Conservation (phyloP, 2,113 vertebrate genomes). For the Vireo altiloquus region DNA sequence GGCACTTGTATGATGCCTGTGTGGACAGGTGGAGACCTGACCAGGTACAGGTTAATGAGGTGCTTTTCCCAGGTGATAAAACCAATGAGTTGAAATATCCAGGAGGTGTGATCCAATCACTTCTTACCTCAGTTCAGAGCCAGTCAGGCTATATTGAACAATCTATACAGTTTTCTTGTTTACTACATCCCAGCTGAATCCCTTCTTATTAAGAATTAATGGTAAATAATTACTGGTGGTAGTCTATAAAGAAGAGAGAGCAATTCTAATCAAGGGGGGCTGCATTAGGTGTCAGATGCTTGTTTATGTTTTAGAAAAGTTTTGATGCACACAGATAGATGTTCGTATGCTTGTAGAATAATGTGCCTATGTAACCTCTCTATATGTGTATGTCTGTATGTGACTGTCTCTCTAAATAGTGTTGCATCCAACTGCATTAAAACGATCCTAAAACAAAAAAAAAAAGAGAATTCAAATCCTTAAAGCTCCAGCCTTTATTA, state of each 20-base stretch:
- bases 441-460: background rate
- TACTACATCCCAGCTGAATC: background rate
- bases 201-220: slow-evolving; percentile 15
- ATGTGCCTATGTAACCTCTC: background rate
- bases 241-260: background rate
- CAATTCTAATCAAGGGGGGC: background rate
- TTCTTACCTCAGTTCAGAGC: background rate
- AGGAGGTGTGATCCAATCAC: background rate
- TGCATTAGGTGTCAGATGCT: background rate
- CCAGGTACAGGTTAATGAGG: background rate
- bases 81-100: background rate
- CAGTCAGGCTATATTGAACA: background rate
- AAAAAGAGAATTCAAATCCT: background rate
- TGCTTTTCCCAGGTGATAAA: background rate
- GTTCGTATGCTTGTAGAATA: background rate
- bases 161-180: slow-evolving; percentile 7
- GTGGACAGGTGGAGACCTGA: background rate
- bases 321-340: background rate
- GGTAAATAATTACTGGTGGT: slow-evolving; percentile 33
- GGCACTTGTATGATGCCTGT: background rate
- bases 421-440: background rate
- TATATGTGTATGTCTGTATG: background rate
- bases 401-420: background rate
- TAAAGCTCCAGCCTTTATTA: background rate
- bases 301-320: background rate